Percentiles rank a stretch among this genome's conserved stretches.
These are phyloP conservation scores for Trichogramma pretiosum DNA, from an alignment of 1,140 invertebrate genomes.

Conservation along the genomic window DNA sequence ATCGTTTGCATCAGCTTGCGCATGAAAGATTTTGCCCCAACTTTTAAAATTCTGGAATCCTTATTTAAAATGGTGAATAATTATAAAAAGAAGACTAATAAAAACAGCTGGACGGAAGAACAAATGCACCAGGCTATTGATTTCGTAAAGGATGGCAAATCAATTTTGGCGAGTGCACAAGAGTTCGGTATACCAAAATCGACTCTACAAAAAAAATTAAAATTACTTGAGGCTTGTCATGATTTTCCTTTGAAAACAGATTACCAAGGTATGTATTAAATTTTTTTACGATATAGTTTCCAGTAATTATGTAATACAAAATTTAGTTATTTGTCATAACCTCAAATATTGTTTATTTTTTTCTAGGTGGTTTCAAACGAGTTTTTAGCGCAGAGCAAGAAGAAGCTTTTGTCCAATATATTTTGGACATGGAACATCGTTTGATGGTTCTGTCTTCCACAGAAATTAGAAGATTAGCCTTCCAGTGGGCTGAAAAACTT, in stretches of 20 bases:
- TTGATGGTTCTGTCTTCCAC: conserved; percentile 22
- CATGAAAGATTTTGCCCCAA: too few species aligned
- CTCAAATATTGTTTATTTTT: neutral
- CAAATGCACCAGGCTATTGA: neutral
- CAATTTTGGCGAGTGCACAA: too few species aligned
- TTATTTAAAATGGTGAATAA: too few species aligned
- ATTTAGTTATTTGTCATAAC: neutral
- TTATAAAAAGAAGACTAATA: neutral
- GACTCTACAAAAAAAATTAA: neutral
- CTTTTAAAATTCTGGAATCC: too few species aligned
- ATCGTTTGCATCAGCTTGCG: too few species aligned
- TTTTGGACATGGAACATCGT: conserved; percentile 19
- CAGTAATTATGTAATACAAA: neutral
- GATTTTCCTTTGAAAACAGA: too few species aligned
- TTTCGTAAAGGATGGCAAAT: neutral
- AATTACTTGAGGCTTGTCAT: too few species aligned
- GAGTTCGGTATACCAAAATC: neutral
- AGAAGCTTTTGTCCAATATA: conserved; percentile 20
- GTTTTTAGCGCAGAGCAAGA: conserved; percentile 22
- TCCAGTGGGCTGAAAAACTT: conserved; percentile 25
- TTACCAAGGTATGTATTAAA: neutral
- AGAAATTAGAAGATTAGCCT: conserved; percentile 22
- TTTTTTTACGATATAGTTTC: neutral
- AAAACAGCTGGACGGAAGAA: neutral
- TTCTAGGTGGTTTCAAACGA: conserved; percentile 14